Conservation (phyloP, 23 tunicate genomes). For the Aplidium turbinatum region DNA sequence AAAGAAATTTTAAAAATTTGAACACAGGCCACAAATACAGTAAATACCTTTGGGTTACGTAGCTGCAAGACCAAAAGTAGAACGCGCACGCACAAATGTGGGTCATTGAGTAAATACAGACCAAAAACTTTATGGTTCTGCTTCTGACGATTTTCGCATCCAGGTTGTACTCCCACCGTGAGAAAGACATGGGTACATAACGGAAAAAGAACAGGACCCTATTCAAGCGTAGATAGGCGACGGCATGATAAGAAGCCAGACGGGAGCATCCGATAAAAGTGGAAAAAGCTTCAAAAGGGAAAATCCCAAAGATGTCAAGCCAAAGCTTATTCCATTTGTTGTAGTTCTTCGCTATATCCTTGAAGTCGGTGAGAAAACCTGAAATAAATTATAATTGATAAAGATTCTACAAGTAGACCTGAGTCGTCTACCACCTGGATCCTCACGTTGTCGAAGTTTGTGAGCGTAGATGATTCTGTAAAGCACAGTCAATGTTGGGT, state of each 20-base stretch:
- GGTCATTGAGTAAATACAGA: conserved; percentile 77
- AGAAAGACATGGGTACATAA: conserved; percentile 60
- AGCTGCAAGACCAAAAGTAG: conserved; percentile 82
- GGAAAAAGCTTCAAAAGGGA: conserved; percentile 69
- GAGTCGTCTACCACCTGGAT: too few species aligned
- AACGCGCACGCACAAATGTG: conserved; percentile 73
- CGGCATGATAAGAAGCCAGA: conserved; percentile 27
- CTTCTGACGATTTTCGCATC: conserved; percentile 60
- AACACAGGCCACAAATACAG: too few species aligned
- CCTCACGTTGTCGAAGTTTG: too few species aligned
- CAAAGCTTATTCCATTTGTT: conserved; percentile 53
- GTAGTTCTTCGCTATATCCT: conserved; percentile 60
- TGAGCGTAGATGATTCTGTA: too few species aligned
- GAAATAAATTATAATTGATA: too few species aligned
- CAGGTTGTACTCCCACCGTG: conserved; percentile 58
- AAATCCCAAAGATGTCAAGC: conserved; percentile 62
- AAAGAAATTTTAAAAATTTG: too few species aligned
- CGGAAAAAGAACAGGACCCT: conserved; percentile 53
- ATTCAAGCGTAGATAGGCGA: conserved; percentile 62
- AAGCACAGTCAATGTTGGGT: too few species aligned
- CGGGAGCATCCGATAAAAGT: conserved; percentile 48
- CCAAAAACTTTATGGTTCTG: conserved; percentile 61
- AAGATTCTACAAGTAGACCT: too few species aligned
- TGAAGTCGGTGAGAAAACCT: conserved; percentile 72
- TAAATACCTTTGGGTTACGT: conserved; percentile 71